Conservation (phyloP, 2,888 invertebrate genomes). For the Drosophila subquinaria region DNA sequence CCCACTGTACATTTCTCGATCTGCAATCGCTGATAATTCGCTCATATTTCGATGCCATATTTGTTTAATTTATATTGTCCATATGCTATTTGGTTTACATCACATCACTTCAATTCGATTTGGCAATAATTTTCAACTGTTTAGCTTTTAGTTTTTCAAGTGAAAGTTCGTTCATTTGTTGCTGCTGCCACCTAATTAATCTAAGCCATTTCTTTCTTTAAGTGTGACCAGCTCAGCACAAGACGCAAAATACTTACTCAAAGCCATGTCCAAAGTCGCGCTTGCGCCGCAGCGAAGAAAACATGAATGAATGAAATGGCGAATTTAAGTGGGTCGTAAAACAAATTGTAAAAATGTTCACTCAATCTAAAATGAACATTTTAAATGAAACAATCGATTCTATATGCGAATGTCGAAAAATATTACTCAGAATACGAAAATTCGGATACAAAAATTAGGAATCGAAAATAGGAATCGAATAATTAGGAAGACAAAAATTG, state of each 20-base stretch:
- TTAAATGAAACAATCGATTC: background rate
- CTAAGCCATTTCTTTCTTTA: slow-evolving; percentile 44
- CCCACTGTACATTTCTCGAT: slow-evolving; percentile 93
- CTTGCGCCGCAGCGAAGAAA: slow-evolving; percentile 14
- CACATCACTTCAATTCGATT: slow-evolving; percentile 38
- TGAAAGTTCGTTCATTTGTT: slow-evolving; percentile 63
- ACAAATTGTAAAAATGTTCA: background rate
- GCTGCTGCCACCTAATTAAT: slow-evolving; percentile 61
- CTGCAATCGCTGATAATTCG: slow-evolving; percentile 92
- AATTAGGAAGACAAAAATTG: too few relatives aligned
- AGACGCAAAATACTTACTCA: slow-evolving; percentile 12
- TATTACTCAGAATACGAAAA: too few relatives aligned
- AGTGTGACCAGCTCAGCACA: slow-evolving; percentile 48
- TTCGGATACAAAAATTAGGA: too few relatives aligned
- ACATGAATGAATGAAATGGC: background rate
- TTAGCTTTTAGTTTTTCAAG: slow-evolving; percentile 40
- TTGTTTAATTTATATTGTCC: background rate
- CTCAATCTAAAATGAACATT: background rate
- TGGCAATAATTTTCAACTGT: background rate
- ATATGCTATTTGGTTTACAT: slow-evolving; percentile 30
- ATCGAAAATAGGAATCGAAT: too few relatives aligned
- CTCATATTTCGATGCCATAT: slow-evolving; percentile 88
- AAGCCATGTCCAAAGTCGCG: slow-evolving; percentile 5
- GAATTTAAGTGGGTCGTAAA: slow-evolving; percentile 7
- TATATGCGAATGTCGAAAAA: too few relatives aligned